Percentiles rank a stretch among this genome's conserved stretches.
These are phyloP conservation scores for Sinocyclocheilus anophthalmus DNA, from an alignment of 2,113 vertebrate species.

Conservation along the genomic window DNA sequence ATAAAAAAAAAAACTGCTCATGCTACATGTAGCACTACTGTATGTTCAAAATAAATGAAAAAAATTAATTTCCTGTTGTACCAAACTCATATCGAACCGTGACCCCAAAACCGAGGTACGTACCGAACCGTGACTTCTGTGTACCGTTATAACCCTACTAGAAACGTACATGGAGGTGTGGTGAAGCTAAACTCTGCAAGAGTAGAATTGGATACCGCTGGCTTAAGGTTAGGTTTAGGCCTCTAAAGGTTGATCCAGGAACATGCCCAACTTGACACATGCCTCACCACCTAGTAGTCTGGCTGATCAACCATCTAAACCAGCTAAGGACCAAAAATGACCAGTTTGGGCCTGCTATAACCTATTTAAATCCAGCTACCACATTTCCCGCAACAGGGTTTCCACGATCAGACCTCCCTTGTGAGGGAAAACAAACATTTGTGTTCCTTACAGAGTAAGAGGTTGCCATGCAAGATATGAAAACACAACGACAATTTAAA, in stretches of 20 bases:
- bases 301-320: neutral
- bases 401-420: constrained; percentile 63
- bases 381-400: constrained; percentile 50
- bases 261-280: neutral
- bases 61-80: no score
- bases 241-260: neutral
- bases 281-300: neutral
- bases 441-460: constrained; percentile 57
- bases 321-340: neutral
- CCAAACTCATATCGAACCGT: no score
- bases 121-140: no score
- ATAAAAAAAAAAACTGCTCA: no score
- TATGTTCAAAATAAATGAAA: no score
- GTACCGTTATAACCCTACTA: neutral
- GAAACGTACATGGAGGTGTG: neutral
- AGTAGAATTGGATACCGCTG: neutral
- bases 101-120: no score
- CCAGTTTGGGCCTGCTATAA: neutral
- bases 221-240: neutral
- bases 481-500: constrained; percentile 52
- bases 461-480: constrained; percentile 52
- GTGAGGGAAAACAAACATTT: constrained; percentile 70
- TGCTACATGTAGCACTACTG: no score
- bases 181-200: neutral
- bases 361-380: neutral